Base-by-base conservation (phyloP, 2,888 invertebrate genomes). In the Acleris holmiana region DNA sequence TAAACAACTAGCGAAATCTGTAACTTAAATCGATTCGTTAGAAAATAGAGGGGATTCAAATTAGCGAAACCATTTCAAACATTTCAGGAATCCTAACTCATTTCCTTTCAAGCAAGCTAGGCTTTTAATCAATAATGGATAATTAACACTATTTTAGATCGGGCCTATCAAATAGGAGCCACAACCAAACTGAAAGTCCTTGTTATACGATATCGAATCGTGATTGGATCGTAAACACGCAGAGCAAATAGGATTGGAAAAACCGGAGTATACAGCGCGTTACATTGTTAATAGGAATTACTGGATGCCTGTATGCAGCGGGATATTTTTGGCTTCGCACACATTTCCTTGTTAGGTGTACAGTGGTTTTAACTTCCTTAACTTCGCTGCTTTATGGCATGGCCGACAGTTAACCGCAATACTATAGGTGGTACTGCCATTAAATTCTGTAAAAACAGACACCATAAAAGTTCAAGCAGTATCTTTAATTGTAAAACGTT, bases 271-370 rank as follows among this genome's bases (percentile, higher is more conserved):
- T 55, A 50, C 50, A 23, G 29, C 49, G 23, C 18, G 54, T 40
- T 60, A 65, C 65, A 50, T 55, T 65, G 65, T 60, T 18, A n/a
- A 40, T 55, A 40, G 18, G 46, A 23, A 21, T 47, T 25, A 54
- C 58, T 64, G 41, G 25, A 47, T 64, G 53, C 41, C 55, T 64
- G 59, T 49, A 29, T 49, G 59, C 49, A 21, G 53, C 23, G 35
- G 79, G 79, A 73, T 86, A 86, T 86, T 86, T 85, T 84, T 76
- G 83, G 85, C 78, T 72, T 77, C 79, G 80, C 82, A 79, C 80
- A 76, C 73, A 80, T 85, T 86, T 86, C 85, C 86, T 83, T 85
- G 84, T 86, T 84, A 80, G 78, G 67, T 60, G 29, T 29, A 25
- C 54, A 41, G 60, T 60, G 60, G 50, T 60, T 65, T 44, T 49